Conservation (phyloP, 2,113 vertebrate species). For the Brachypteracias leptosomus region DNA sequence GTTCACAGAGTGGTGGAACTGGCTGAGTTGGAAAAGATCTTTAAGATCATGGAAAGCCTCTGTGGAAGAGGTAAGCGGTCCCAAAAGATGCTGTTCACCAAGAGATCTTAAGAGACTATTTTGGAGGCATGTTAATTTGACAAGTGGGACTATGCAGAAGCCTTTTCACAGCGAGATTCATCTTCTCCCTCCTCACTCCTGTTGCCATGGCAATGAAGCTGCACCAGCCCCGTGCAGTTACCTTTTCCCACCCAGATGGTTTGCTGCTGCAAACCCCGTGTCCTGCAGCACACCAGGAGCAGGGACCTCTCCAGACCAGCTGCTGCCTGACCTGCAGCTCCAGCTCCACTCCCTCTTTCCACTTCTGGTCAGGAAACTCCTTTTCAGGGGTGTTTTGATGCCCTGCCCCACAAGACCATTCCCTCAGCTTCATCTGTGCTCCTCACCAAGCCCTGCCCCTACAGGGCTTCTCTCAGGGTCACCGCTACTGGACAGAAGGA, state of each 20-base stretch:
- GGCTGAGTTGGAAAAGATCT: background rate
- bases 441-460: background rate
- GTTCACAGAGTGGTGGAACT: background rate
- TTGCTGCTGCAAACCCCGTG: fast-evolving
- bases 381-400: background rate
- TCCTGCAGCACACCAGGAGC: background rate
- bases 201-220: background rate
- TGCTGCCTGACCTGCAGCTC: background rate
- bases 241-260: background rate
- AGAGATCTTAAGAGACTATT: background rate
- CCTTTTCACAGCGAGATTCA: background rate
- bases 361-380: background rate
- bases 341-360: fast-evolving
- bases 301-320: background rate
- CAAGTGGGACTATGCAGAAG: background rate
- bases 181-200: background rate
- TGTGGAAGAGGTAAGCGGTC: background rate
- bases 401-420: background rate
- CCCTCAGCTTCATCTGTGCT: background rate
- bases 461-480: background rate
- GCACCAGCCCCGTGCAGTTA: background rate
- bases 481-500: fast-evolving
- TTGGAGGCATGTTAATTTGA: background rate
- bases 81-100: background rate
- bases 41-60: background rate